Percentiles rank a stretch among this genome's conserved stretches.
phyloP scores from a whole-genome alignment of 2,113 vertebrate species.

The Peromyscus leucopus region DNA sequence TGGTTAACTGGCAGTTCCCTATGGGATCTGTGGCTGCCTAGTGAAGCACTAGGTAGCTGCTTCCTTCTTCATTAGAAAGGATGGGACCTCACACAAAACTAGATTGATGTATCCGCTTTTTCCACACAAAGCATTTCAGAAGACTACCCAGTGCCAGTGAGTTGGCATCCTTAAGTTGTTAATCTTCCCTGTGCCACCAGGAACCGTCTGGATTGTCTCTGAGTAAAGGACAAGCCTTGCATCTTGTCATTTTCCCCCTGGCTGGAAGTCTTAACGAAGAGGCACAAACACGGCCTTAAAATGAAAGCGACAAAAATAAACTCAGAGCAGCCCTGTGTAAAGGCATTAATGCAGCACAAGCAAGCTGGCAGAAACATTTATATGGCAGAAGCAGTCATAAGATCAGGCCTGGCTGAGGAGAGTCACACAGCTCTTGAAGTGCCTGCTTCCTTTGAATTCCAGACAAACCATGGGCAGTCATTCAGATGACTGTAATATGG shows the following conservation, averaged over 20 bases:
- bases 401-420: slow-evolving; percentile 61
- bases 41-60: not conserved
- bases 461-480: slow-evolving; percentile 57
- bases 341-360: slow-evolving; percentile 76
- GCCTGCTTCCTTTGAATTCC: slow-evolving; percentile 63
- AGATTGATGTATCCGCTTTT: slow-evolving; percentile 25
- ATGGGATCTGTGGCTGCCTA: not conserved
- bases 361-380: slow-evolving; percentile 61
- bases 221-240: slow-evolving; percentile 71
- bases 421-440: slow-evolving; percentile 59
- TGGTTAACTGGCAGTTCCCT: slow-evolving; percentile 34
- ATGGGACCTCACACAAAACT: slow-evolving; percentile 1
- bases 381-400: slow-evolving; percentile 40
- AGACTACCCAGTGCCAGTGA: slow-evolving; percentile 30
- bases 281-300: slow-evolving; percentile 80
- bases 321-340: slow-evolving; percentile 66
- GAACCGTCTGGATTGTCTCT: slow-evolving; percentile 71
- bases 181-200: slow-evolving; percentile 63
- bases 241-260: slow-evolving; percentile 74
- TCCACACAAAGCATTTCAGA: slow-evolving; percentile 13
- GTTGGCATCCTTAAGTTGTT: slow-evolving; percentile 51
- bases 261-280: slow-evolving; percentile 72
- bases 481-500: slow-evolving; percentile 13
- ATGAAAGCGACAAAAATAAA: slow-evolving; percentile 85
- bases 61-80: not conserved